Evolutionary conservation across 2,113 vertebrate genomes (phyloP).

Genomic region (Microcebus griseorufus): DNA sequence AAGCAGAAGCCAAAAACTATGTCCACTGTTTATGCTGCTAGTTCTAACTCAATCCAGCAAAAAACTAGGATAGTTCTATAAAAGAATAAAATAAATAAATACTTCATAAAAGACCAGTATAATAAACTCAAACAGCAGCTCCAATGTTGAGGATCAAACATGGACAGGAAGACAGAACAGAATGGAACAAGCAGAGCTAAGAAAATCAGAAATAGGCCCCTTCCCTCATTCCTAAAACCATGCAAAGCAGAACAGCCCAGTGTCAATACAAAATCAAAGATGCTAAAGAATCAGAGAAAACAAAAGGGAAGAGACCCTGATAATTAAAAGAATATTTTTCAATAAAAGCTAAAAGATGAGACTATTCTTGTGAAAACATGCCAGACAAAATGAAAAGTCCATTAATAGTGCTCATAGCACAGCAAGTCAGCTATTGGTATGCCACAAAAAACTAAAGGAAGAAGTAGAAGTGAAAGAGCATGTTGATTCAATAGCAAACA

Average conservation of each 20-base stretch:
- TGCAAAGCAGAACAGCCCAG: neutral
- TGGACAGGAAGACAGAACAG: neutral
- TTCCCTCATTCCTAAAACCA: conserved; percentile 42
- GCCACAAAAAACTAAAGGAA: neutral
- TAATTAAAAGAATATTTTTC: conserved; percentile 33
- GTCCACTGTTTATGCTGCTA: neutral
- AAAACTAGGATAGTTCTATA: neutral
- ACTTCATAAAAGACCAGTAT: neutral
- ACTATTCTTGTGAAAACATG: conserved; percentile 13
- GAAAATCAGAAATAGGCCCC: neutral
- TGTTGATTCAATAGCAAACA: neutral
- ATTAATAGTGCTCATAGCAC: neutral
- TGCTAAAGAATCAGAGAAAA: neutral
- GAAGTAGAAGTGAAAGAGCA: neutral
- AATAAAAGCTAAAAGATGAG: conserved; percentile 25
- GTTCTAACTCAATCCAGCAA: neutral
- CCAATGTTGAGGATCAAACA: neutral
- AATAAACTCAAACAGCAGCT: neutral
- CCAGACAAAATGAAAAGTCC: neutral
- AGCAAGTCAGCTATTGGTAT: neutral
- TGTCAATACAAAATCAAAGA: conserved; percentile 31
- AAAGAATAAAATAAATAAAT: neutral
- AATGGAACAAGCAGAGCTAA: neutral
- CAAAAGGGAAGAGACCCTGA: neutral
- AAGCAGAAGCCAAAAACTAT: neutral